A percentile compares a stretch with the other conserved stretches of the same genome.
phyloP scores from a whole-genome alignment of 2,888 invertebrate genomes.

The Nezara viridula region DNA sequence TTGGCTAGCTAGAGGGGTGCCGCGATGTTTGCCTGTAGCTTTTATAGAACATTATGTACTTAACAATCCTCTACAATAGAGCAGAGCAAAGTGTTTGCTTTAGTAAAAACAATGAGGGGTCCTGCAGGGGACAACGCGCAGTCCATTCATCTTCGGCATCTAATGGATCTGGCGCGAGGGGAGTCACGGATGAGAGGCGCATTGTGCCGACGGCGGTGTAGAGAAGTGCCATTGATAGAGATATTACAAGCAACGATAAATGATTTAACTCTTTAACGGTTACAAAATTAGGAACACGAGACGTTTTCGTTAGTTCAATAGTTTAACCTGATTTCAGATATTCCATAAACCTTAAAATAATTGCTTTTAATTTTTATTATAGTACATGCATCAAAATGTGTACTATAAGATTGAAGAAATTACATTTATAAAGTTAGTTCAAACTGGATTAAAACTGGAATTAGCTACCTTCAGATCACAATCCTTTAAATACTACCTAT shows the following conservation, averaged over 20 bases:
- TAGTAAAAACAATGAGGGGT: constrained; percentile 30
- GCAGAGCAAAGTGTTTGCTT: constrained; percentile 21
- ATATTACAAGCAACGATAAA: neutral
- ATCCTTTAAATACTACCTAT: too few species aligned
- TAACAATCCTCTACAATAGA: constrained; percentile 30
- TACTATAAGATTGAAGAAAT: too few species aligned
- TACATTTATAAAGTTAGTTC: too few species aligned
- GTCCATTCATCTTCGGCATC: constrained; percentile 14
- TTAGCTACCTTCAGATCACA: too few species aligned
- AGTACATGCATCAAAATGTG: too few species aligned
- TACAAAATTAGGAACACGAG: neutral
- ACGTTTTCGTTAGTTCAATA: too few species aligned
- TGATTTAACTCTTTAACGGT: neutral
- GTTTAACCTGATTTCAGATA: too few species aligned
- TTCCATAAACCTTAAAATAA: neutral
- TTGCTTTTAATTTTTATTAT: too few species aligned
- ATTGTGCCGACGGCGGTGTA: neutral
- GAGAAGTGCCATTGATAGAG: neutral
- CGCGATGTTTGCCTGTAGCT: constrained; percentile 37
- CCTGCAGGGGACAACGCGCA: neutral
- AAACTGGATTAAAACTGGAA: too few species aligned
- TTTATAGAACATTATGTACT: constrained; percentile 48
- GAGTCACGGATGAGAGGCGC: constrained; percentile 13
- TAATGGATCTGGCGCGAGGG: constrained; percentile 9
- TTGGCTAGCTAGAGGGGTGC: constrained; percentile 14